Evolutionary conservation across 2,113 vertebrate species (phyloP).

Genomic region (Centropus unirufus): DNA sequence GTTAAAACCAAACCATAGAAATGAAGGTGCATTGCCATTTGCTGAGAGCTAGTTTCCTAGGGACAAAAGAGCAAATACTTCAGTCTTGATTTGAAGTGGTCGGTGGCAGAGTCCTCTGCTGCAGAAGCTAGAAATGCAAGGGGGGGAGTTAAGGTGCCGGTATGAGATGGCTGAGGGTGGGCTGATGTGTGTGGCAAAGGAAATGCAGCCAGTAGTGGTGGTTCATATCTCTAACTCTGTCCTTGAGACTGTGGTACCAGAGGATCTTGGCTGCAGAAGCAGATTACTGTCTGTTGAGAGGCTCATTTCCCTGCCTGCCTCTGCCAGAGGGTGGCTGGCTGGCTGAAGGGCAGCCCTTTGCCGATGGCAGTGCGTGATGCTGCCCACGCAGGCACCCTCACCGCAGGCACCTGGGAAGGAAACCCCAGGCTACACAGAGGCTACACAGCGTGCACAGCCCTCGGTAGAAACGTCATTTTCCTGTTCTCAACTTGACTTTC

Average conservation of each 20-base stretch:
- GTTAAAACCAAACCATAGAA: neutral
- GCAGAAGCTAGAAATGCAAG: neutral
- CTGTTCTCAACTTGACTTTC: neutral
- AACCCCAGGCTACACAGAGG: neutral
- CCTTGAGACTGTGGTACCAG: neutral
- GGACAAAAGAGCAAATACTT: neutral
- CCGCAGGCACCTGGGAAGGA: neutral
- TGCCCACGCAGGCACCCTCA: fast-evolving
- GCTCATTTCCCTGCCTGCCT: neutral
- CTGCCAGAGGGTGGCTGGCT: fast-evolving
- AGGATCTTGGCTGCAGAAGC: neutral
- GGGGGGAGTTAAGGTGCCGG: neutral
- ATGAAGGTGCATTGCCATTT: fast-evolving
- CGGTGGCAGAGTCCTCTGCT: neutral
- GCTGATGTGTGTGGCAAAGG: neutral
- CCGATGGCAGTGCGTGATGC: fast-evolving
- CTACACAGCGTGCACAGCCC: fast-evolving
- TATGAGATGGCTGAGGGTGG: neutral
- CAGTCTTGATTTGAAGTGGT: neutral
- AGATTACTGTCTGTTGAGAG: neutral
- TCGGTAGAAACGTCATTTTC: neutral
- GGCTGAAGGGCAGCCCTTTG: neutral
- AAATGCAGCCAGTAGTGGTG: neutral
- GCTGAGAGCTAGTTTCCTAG: neutral
- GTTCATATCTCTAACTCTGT: neutral